These are phyloP conservation scores for Pogonomyrmex barbatus DNA, from an alignment of 1,140 invertebrate genomes.

Conservation along the genomic window DNA sequence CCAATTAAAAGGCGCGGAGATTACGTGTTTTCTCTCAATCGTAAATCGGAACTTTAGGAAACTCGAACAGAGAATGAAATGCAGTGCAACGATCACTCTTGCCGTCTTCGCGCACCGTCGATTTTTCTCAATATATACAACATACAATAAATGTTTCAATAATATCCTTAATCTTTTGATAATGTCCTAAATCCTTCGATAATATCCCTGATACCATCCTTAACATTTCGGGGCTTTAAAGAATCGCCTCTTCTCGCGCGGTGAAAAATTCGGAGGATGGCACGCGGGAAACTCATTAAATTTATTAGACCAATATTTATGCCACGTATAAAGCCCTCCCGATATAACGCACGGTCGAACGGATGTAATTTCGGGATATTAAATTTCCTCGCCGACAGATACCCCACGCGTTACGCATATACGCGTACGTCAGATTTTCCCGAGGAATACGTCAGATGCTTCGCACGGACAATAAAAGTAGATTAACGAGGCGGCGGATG, in stretches of 20 bases:
- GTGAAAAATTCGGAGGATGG: background rate
- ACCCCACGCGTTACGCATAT: background rate
- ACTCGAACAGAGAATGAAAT: background rate
- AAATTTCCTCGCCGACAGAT: slow-evolving; percentile 34
- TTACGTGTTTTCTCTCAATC: slow-evolving; percentile 22
- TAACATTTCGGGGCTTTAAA: background rate
- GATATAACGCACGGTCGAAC: slow-evolving; percentile 47
- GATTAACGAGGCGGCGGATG: slow-evolving; percentile 34
- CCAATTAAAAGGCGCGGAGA: slow-evolving; percentile 34
- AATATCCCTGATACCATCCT: no score
- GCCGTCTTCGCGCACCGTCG: background rate
- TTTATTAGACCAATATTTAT: slow-evolving; percentile 63
- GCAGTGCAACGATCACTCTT: background rate
- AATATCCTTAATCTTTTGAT: background rate
- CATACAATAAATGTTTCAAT: background rate
- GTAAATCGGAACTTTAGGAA: background rate
- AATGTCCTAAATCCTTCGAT: no score
- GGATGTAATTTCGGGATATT: slow-evolving; percentile 60
- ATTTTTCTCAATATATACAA: background rate
- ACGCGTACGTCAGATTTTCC: slow-evolving; percentile 37
- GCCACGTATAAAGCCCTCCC: slow-evolving; percentile 41
- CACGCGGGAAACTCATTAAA: slow-evolving; percentile 49
- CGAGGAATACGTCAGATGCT: slow-evolving; percentile 43
- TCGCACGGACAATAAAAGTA: slow-evolving; percentile 21
- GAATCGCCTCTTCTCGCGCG: no score